Base-by-base conservation (phyloP, 2,888 invertebrate genomes). In the Pandemis cinnamomeana region DNA sequence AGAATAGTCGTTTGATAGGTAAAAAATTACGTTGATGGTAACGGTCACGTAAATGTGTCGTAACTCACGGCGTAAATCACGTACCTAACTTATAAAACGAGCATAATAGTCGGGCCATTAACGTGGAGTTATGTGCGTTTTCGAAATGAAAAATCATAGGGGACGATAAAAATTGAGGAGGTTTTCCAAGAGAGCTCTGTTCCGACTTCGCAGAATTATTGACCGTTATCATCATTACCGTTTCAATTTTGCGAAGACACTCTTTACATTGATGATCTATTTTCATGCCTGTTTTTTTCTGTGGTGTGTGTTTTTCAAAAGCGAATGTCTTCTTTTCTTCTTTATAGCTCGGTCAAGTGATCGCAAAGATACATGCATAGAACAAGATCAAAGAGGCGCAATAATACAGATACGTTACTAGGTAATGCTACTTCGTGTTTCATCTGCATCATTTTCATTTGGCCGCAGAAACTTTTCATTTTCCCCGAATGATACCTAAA, bases 381-480 rank as follows among this genome's bases (percentile, higher is more conserved):
- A 36, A 36, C 0, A 36, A 36, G 27, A 36, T 36, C 27, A 36
- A 2, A 36, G 4, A 36, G 27, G 1, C 27, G 27, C 4, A 36
- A 36, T 4, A 36, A 36, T 58, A 58, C 10, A 27, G 13, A 4
- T 58, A 5, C 27, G 10, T 20, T 58, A 20, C 4, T 27, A 58
- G 27, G 58, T 11, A 27, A 11, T 6, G 8, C 20, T 55, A 20
- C 53, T 15, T 15, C n/a, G 42, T 61, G 61, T 61, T 0, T 2
- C 13, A 60, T 41, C 61, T 61, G 41, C n/a, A 67, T 67, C 51
- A 67, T 41, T 53, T 41, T 51, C 41, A 41, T 67, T 36, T 67
- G 67, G 53, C 67, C 67, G 48, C 20, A 48, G 67, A 36, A 51
- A 67, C 67, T 67, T 67, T 67, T 67, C 67, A 53, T 67, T 64